Conservation (phyloP, 2,113 vertebrate species). For the Clarias magur region DNA sequence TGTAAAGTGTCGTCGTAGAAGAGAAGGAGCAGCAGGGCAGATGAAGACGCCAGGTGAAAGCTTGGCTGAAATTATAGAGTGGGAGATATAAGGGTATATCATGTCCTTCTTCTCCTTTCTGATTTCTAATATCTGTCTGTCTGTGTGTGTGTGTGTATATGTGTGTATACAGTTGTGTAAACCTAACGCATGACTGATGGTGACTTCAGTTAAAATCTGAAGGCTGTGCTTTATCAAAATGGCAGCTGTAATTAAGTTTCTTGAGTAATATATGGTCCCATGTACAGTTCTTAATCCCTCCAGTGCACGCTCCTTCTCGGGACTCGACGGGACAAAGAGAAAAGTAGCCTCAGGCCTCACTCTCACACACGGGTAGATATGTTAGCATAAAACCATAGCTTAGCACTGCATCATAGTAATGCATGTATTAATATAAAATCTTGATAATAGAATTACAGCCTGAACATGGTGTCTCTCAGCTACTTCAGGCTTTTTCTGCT, state of each 20-base stretch:
- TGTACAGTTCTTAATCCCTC: constrained; percentile 8
- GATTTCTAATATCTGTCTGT: background rate
- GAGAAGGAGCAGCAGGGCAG: constrained; percentile 22
- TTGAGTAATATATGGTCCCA: constrained; percentile 62
- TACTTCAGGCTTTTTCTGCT: background rate
- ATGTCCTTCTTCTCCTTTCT: background rate
- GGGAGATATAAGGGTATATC: background rate
- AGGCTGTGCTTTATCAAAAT: constrained; percentile 86
- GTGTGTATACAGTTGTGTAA: constrained; percentile 14
- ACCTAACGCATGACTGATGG: constrained; percentile 85
- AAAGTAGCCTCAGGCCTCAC: constrained; percentile 3
- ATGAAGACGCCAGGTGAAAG: constrained; percentile 37
- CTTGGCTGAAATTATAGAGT: constrained; percentile 10
- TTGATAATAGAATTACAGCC: background rate
- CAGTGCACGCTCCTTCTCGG: background rate
- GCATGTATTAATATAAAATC: background rate
- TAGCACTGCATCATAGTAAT: background rate
- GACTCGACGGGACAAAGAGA: background rate
- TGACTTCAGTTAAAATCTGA: constrained; percentile 76
- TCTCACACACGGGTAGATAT: background rate
- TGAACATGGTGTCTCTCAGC: background rate
- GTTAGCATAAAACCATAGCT: background rate
- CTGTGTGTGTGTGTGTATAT: constrained; percentile 14
- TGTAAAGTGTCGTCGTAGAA: constrained; percentile 36
- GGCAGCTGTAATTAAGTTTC: constrained; percentile 91